Conservation (phyloP, 2,797 vertebrate species). For the Acomys russatus region DNA sequence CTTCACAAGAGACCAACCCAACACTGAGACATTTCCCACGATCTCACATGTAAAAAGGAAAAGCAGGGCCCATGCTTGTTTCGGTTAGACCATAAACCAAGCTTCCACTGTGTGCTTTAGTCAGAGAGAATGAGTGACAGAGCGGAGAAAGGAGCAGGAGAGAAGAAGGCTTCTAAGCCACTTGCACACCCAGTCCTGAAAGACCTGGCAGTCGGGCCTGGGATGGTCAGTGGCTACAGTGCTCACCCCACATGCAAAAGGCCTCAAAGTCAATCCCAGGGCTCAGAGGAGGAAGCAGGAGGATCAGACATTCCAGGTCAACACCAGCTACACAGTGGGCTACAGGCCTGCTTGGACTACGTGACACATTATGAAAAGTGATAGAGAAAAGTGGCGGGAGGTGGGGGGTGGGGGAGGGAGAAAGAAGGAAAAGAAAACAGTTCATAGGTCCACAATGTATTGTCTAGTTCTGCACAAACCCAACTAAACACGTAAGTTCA, state of each 20-base stretch:
- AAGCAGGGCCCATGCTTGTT: background rate
- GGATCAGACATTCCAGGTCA: background rate
- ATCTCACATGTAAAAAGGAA: slow-evolving; percentile 3
- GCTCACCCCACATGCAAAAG: too few relatives aligned
- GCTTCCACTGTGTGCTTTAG: background rate
- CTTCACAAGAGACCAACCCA: slow-evolving; percentile 55
- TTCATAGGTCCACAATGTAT: background rate
- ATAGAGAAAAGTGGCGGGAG: too few relatives aligned
- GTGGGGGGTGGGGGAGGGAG: too few relatives aligned
- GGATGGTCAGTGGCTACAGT: background rate
- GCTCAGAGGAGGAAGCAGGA: background rate
- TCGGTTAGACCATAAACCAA: background rate
- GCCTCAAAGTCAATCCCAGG: background rate
- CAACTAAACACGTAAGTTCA: slow-evolving; percentile 45
- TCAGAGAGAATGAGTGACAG: slow-evolving; percentile 30
- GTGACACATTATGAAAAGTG: background rate
- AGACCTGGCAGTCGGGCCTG: background rate
- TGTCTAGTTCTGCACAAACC: slow-evolving; percentile 40
- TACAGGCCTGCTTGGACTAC: background rate
- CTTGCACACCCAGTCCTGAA: slow-evolving; percentile 45
- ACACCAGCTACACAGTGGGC: background rate
- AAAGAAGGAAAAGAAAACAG: background rate
- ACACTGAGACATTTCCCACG: slow-evolving; percentile 25
- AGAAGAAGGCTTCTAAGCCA: slow-evolving; percentile 37
- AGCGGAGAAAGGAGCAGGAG: background rate